These are phyloP conservation scores for Carettochelys insculpta DNA, from an alignment of 2,113 vertebrate genomes.

Conservation along the genomic window DNA sequence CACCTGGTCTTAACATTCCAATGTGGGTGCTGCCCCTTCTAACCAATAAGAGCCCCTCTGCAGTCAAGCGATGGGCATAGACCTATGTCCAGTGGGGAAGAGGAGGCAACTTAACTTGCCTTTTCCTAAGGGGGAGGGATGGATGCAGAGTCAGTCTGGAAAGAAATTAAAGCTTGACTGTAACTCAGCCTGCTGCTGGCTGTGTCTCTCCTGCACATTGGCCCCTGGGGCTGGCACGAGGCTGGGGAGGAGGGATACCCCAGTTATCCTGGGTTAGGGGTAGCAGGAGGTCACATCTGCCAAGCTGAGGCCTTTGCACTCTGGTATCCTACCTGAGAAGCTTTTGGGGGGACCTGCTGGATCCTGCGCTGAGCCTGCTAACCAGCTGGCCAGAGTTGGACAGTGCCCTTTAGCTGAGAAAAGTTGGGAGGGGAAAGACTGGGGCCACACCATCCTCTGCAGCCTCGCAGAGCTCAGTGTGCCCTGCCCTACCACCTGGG, in stretches of 20 bases:
- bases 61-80: neutral
- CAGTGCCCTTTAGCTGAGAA: neutral
- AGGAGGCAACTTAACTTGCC: neutral
- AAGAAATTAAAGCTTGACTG: neutral
- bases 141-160: neutral
- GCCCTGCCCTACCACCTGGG: neutral
- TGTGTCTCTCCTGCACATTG: neutral
- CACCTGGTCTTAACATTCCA: neutral
- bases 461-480: neutral
- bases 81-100: neutral
- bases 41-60: neutral
- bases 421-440: too few relatives aligned
- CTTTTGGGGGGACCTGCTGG: neutral
- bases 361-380: neutral
- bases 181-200: neutral
- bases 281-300: neutral
- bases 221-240: neutral
- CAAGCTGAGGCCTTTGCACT: neutral
- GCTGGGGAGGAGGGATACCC: neutral
- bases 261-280: neutral
- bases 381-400: neutral
- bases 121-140: neutral
- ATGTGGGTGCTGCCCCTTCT: neutral
- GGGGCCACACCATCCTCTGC: neutral
- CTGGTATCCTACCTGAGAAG: neutral